A percentile compares a stretch with the other conserved stretches of the same genome.
Evolutionary conservation across 1,140 invertebrate genomes (phyloP).

Genomic region (Ephestia elutella): DNA sequence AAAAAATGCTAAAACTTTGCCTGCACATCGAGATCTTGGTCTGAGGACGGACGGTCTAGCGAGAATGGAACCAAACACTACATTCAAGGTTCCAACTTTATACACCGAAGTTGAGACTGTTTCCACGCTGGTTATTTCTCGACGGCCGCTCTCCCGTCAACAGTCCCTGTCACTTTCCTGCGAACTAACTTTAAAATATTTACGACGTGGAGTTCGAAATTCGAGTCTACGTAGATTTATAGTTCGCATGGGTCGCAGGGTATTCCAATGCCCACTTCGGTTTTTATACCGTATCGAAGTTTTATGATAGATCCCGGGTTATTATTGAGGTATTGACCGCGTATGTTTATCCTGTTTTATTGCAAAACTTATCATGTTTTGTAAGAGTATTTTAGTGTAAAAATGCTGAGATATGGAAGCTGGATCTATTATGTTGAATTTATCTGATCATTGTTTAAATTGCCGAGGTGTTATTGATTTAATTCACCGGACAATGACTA

Average conservation of each 20-base stretch:
- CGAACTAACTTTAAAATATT: constrained; percentile 32
- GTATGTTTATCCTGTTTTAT: not conserved
- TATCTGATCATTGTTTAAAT: too few relatives aligned
- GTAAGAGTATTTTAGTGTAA: too few relatives aligned
- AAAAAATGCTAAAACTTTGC: not conserved
- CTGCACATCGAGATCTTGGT: not conserved
- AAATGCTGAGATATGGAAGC: too few relatives aligned
- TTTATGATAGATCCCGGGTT: not conserved
- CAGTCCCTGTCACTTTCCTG: constrained; percentile 24
- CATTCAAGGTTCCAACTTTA: constrained; percentile 14
- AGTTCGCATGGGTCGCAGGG: constrained; percentile 9
- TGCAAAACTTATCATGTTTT: not conserved
- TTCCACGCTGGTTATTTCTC: constrained; percentile 24
- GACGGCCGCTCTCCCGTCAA: constrained; percentile 22
- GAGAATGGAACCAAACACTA: constrained; percentile 21
- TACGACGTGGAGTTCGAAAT: constrained; percentile 22
- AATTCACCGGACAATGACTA: too few relatives aligned
- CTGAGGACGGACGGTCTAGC: constrained; percentile 8
- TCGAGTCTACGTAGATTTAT: constrained; percentile 16
- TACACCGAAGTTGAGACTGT: constrained; percentile 22
- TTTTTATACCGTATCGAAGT: not conserved
- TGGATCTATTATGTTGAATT: too few relatives aligned
- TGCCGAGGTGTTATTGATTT: too few relatives aligned
- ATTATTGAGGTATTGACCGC: not conserved
- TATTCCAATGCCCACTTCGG: not conserved